Evolutionary conservation across 2,797 vertebrate species (phyloP).

Genomic region (Botia almorhae): DNA sequence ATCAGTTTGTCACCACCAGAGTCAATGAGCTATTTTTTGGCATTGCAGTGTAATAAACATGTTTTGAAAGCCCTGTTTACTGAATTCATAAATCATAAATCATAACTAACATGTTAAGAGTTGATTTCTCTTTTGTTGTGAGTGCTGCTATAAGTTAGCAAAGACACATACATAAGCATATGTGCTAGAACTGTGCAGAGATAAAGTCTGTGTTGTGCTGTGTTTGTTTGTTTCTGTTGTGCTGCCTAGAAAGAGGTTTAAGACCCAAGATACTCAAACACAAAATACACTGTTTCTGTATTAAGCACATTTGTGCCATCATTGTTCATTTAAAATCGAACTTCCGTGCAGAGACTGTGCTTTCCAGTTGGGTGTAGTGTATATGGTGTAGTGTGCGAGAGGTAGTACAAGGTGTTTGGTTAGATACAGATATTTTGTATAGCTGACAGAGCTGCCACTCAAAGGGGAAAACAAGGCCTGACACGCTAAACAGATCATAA

Average conservation of each 20-base stretch:
- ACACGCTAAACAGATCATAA: conserved; percentile 38
- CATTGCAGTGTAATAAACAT: conserved; percentile 14
- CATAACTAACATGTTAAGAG: conserved; percentile 5
- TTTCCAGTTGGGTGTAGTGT: neutral
- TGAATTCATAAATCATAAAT: conserved; percentile 43
- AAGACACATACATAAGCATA: neutral
- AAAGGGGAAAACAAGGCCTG: conserved; percentile 50
- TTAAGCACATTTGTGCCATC: neutral
- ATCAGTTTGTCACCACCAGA: neutral
- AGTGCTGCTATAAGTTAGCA: conserved; percentile 50
- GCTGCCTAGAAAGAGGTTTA: too few species aligned
- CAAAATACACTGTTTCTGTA: neutral
- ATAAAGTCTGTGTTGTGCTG: too few species aligned
- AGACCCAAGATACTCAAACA: too few species aligned
- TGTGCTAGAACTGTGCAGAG: neutral
- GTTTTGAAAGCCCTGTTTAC: conserved; percentile 41
- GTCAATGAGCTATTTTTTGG: conserved; percentile 15
- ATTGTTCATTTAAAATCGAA: neutral
- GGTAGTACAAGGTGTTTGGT: conserved; percentile 36
- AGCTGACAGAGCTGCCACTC: conserved; percentile 15
- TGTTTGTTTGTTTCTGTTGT: too few species aligned
- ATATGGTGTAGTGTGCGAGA: neutral
- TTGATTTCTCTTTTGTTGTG: conserved; percentile 62
- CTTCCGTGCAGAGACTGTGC: neutral
- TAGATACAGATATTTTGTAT: conserved; percentile 22